Percentiles rank a stretch among this genome's conserved stretches.
These are phyloP conservation scores for Syrrhaptes paradoxus DNA, from an alignment of 2,113 vertebrate species.

Conservation along the genomic window DNA sequence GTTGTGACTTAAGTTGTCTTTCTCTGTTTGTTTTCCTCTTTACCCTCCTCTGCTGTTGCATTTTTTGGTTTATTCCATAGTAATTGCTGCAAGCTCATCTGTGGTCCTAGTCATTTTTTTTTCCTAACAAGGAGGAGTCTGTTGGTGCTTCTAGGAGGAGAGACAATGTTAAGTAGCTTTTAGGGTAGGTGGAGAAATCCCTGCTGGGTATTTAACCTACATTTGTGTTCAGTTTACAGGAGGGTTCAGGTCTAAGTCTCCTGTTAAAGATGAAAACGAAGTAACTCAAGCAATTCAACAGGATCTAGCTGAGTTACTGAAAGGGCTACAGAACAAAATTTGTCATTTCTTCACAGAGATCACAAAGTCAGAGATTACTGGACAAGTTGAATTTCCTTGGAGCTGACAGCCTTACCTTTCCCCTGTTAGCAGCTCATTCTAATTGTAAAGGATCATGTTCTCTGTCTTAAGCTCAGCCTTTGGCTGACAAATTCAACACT, in stretches of 20 bases:
- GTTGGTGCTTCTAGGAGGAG: neutral
- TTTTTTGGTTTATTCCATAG: neutral
- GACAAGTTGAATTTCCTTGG: neutral
- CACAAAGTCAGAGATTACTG: neutral
- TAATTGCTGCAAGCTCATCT: neutral
- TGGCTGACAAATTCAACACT: neutral
- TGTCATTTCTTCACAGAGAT: neutral
- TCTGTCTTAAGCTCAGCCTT: neutral
- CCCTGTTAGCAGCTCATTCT: neutral
- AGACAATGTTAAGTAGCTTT: neutral
- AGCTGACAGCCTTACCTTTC: neutral
- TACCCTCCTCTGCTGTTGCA: neutral
- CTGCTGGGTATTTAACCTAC: constrained; percentile 36
- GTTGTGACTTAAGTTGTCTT: neutral
- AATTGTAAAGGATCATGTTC: neutral
- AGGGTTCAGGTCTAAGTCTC: neutral
- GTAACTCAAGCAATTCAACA: neutral
- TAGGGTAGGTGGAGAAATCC: neutral
- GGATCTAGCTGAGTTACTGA: neutral
- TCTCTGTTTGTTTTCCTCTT: neutral
- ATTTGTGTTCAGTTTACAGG: constrained; percentile 26
- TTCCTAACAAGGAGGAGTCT: neutral
- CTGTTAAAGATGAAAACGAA: neutral
- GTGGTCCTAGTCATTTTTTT: neutral
- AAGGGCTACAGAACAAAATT: neutral